Percentiles rank a stretch among this genome's conserved stretches.
These are phyloP conservation scores for Neelides sp. DNA, from an alignment of 1,140 invertebrate genomes.

Conservation along the genomic window DNA sequence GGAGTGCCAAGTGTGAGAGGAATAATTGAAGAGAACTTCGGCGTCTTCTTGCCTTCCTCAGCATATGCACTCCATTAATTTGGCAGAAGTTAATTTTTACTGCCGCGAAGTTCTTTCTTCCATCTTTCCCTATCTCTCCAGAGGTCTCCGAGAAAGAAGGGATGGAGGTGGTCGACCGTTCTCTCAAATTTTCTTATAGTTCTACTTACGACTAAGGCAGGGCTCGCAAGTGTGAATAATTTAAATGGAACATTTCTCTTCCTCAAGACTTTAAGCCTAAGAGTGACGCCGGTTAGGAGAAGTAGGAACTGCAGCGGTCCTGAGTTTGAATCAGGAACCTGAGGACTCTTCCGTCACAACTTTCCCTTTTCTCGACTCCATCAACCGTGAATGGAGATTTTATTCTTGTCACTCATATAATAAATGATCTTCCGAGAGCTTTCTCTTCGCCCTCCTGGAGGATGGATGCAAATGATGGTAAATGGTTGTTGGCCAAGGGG, in stretches of 20 bases:
- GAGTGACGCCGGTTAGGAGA: too few species aligned
- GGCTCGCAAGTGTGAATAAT: too few species aligned
- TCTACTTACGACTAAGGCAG: too few species aligned
- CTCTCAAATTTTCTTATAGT: too few species aligned
- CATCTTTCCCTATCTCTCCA: constrained; percentile 7
- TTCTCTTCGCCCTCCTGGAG: too few species aligned
- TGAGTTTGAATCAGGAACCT: constrained; percentile 10
- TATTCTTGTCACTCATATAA: constrained; percentile 24
- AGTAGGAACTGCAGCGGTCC: constrained; percentile 3
- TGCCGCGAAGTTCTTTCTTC: constrained; percentile 10
- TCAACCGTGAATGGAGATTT: too few species aligned
- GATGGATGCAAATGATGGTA: constrained; percentile 21
- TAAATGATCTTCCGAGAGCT: constrained; percentile 20
- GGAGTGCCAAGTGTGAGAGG: background rate
- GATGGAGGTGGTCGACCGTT: too few species aligned
- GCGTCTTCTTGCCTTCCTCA: constrained; percentile 10
- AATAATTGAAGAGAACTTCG: constrained; percentile 7
- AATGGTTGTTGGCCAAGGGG: constrained; percentile 20
- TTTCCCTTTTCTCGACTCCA: too few species aligned
- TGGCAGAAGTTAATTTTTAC: constrained; percentile 25
- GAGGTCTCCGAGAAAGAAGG: too few species aligned
- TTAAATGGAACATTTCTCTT: too few species aligned
- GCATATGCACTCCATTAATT: constrained; percentile 26
- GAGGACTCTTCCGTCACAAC: too few species aligned
- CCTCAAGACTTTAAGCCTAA: too few species aligned